Conservation (phyloP, 1,140 invertebrate species). For the Scaptomyza graminum region DNA sequence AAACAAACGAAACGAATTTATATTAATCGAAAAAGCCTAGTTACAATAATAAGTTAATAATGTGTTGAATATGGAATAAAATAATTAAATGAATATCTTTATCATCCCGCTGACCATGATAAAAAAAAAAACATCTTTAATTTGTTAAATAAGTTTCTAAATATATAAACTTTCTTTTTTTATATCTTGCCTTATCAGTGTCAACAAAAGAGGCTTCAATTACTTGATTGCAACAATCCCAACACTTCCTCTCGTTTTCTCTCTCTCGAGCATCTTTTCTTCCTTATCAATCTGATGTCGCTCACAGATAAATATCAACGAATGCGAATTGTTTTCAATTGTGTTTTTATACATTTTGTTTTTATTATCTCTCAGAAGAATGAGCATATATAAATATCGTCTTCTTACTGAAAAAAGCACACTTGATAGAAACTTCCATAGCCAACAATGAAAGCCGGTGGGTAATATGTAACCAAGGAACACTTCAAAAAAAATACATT, state of each 20-base stretch:
- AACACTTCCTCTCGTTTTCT: constrained; percentile 2
- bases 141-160: not conserved
- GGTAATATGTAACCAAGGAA: constrained; percentile 26
- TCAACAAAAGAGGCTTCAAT: constrained; percentile 11
- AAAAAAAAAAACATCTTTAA: not conserved
- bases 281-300: constrained; percentile 11
- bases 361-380: not conserved
- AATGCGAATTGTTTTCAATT: constrained; percentile 55
- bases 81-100: too few species aligned
- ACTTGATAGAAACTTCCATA: constrained; percentile 51
- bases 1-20: constrained; percentile 17
- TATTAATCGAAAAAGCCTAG: not conserved
- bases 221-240: constrained; percentile 14
- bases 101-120: too few species aligned
- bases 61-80: not conserved
- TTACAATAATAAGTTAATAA: not conserved
- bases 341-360: constrained; percentile 34
- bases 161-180: constrained; percentile 2
- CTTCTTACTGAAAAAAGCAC: constrained; percentile 28
- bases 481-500: constrained; percentile 9
- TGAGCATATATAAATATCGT: constrained; percentile 58
- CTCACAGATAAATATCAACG: constrained; percentile 64
- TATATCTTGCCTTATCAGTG: not conserved
- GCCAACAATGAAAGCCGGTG: constrained; percentile 67
- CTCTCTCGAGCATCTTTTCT: not conserved